Evolutionary conservation across 2,113 vertebrate species (phyloP).

Genomic region (Cyphotilapia sp.): DNA sequence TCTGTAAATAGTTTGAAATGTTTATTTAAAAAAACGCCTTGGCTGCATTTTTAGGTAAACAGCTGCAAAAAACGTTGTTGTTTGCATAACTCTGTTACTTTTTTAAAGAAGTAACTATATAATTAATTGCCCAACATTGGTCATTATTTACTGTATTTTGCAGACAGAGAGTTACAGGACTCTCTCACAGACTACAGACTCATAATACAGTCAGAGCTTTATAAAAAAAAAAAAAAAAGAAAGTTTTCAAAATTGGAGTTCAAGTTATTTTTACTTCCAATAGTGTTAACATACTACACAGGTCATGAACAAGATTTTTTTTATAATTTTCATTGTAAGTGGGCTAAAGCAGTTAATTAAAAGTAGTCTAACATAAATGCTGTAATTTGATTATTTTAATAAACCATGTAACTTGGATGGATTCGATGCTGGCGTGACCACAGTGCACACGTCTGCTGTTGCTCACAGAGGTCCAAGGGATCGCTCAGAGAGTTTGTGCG

Average conservation of each 20-base stretch:
- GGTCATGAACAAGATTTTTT: background rate
- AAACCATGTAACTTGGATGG: background rate
- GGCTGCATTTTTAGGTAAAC: no score
- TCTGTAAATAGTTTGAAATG: no score
- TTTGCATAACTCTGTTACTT: fast-evolving
- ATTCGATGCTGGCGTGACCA: background rate
- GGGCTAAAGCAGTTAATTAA: background rate
- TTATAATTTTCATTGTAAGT: background rate
- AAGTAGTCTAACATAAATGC: background rate
- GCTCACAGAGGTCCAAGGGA: background rate
- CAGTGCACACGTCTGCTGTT: background rate
- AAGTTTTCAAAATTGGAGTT: no score
- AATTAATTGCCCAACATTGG: no score
- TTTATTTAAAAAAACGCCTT: fast-evolving
- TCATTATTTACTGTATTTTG: no score
- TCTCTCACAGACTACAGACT: no score
- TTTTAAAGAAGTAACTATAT: no score
- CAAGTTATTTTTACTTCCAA: background rate
- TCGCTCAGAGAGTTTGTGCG: background rate
- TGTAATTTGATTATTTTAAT: background rate
- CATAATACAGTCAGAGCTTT: no score
- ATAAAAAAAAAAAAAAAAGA: fast-evolving
- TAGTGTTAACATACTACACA: background rate
- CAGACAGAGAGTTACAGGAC: fast-evolving
- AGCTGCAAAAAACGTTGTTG: fast-evolving